Percentiles rank a stretch among this genome's conserved stretches.
phyloP scores from a whole-genome alignment of 2,888 invertebrate species.

The Nomada fabriciana region DNA sequence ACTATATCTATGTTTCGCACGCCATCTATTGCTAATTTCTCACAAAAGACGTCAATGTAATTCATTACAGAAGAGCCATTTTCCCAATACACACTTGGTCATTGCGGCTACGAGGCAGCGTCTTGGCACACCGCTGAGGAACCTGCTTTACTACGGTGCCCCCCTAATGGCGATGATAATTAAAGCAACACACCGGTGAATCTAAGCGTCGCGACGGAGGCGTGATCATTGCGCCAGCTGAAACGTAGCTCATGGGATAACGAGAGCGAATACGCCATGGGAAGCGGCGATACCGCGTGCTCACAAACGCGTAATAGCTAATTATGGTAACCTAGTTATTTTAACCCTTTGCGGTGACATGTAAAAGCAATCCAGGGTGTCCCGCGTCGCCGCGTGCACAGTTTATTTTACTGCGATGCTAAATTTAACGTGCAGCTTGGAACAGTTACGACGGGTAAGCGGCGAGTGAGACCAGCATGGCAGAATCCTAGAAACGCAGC shows the following conservation, averaged over 20 bases:
- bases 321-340: conserved; percentile 42
- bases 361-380: conserved; percentile 9
- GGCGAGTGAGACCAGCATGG: background rate
- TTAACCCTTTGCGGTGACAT: conserved; percentile 5
- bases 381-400: conserved; percentile 8
- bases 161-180: conserved; percentile 20
- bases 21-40: no score
- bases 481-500: conserved; percentile 8
- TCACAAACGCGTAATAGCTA: conserved; percentile 36
- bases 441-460: conserved; percentile 12
- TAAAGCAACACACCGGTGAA: conserved; percentile 22
- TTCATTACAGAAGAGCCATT: background rate
- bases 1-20: no score
- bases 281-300: conserved; percentile 13
- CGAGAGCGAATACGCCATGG: background rate
- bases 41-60: no score
- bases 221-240: conserved; percentile 8
- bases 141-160: conserved; percentile 20
- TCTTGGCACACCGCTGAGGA: conserved; percentile 7
- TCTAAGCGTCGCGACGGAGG: background rate
- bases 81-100: conserved; percentile 12
- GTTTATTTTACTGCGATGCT: background rate
- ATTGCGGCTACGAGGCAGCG: background rate
- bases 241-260: conserved; percentile 16
- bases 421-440: conserved; percentile 21